Percentiles rank a stretch among this genome's conserved stretches.
Conservation (phyloP, 2,888 invertebrate genomes). For the Muscina levida region DNA sequence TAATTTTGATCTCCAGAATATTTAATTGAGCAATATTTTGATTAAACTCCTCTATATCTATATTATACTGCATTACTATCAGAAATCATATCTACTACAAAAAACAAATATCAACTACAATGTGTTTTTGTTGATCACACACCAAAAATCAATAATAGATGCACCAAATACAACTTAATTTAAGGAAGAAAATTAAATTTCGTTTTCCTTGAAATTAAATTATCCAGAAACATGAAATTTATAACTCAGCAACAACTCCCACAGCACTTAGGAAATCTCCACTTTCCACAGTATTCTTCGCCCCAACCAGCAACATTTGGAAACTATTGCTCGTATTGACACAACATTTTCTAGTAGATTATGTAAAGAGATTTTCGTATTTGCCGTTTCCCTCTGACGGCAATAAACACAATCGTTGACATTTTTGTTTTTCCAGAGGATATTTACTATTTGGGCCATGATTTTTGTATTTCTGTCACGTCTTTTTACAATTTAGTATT, state of each 20-base stretch:
- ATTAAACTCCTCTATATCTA: too few relatives aligned
- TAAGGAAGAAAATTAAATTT: not conserved
- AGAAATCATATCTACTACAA: too few relatives aligned
- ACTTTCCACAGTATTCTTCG: not conserved
- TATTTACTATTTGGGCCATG: slow-evolving; percentile 14
- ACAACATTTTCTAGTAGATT: slow-evolving; percentile 56
- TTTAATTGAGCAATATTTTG: too few relatives aligned
- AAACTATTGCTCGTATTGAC: slow-evolving; percentile 52
- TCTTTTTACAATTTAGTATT: slow-evolving; percentile 62
- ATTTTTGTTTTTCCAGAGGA: slow-evolving; percentile 48
- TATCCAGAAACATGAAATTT: not conserved
- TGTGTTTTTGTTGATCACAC: too few relatives aligned
- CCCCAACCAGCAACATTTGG: slow-evolving; percentile 26
- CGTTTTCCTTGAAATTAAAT: not conserved
- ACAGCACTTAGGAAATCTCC: not conserved
- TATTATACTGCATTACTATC: too few relatives aligned
- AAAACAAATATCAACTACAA: too few relatives aligned
- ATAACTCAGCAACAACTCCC: not conserved
- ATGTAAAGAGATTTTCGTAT: slow-evolving; percentile 50
- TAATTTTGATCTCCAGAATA: too few relatives aligned
- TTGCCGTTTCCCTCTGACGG: slow-evolving; percentile 20
- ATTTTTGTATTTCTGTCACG: slow-evolving; percentile 60
- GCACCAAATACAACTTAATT: too few relatives aligned
- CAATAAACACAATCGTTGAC: slow-evolving; percentile 60
- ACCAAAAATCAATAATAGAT: too few relatives aligned